Evolutionary conservation across 2,113 vertebrate species (phyloP), one percentile per base, ranked within the genome.

Genomic region (Etheostoma spectabile): DNA sequence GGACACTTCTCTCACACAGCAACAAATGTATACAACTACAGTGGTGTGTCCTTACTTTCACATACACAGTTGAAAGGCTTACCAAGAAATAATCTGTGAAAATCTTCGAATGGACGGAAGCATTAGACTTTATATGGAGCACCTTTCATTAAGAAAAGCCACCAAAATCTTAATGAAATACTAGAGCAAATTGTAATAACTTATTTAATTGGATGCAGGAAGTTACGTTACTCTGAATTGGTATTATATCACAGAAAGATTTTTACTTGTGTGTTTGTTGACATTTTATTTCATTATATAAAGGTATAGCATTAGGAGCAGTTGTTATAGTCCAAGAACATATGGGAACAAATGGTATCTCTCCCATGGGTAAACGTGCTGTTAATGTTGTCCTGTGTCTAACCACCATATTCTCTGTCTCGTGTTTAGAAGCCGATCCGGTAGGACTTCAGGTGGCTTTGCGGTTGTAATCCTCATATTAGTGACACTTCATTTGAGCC

Each of bases 401-500:
- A 56, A 35, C 52, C 64, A 7, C 35, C 55, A 52, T 38, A 60
- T 81, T 77, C 80, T 75, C 35, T 38, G 70, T 77, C 65, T 82
- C 63, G 24, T 88, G 82, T 91, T 88, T 74, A 70, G 57, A 74
- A 82, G 81, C 73, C 74, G 88, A 89, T 90, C 82, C 57, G 12
- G 71, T 74, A 90, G 89, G 85, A 93, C 89, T 94, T 93, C 86
- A 94, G 93, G 94, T 94, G 91, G 93, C 93, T 95, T 94, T 94
- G 90, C 91, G 75, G 84, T 93, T 93, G 93, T 96, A 95, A 96
- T 95, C 94, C 94, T 88, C 93, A 93, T 95, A 95, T 95, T 95
- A 95, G 93, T 94, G 93, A 90, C 93, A 94, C 95, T 94, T 95
- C 93, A 95, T 94, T 95, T 93, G 90, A 93, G 93, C 87, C 84